Evolutionary conservation across 2,113 vertebrate species (phyloP).

Genomic region (Xenopus tropicalis): UCB_Xtro_10.0 CM004443.2:103542001-103542500

Average conservation of each 20-base stretch:
- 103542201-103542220: neutral
- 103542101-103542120: too few species aligned
- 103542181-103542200: neutral
- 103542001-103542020: too few species aligned
- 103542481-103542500: neutral
- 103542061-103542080: too few species aligned
- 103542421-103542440: too few species aligned
- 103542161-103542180: neutral
- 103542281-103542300: conserved; percentile 23
- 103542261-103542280: conserved; percentile 27
- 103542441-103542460: too few species aligned
- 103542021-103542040: too few species aligned
- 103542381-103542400: conserved; percentile 31
- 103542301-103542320: conserved; percentile 14
- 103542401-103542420: neutral
- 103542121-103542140: too few species aligned
- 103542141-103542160: neutral
- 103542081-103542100: too few species aligned
- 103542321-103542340: conserved; percentile 23
- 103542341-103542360: conserved; percentile 19
- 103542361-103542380: conserved; percentile 12
- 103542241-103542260: conserved; percentile 21
- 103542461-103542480: neutral
- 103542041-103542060: too few species aligned
- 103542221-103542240: conserved; percentile 10